Evolutionary conservation across 1,140 invertebrate genomes (phyloP).

Genomic region (Musca vetustissima): DNA sequence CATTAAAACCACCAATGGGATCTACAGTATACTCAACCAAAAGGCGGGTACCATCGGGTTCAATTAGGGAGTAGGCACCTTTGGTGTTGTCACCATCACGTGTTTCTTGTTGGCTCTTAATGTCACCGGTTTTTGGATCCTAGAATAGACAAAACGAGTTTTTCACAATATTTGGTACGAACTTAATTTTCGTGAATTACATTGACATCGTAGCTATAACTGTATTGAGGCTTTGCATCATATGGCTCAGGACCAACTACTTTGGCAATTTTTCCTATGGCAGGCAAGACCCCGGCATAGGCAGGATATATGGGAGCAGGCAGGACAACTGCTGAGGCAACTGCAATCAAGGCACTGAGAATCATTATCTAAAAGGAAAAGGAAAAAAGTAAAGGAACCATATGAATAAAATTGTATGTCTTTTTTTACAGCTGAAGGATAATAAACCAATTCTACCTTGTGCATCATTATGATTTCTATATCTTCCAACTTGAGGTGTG

Average conservation of each 20-base stretch:
- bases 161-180: too few species aligned
- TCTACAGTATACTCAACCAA: slow-evolving; percentile 62
- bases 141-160: slow-evolving; percentile 46
- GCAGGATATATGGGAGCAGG: slow-evolving; percentile 41
- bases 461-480: too few species aligned
- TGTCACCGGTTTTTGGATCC: slow-evolving; percentile 62
- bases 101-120: slow-evolving; percentile 62
- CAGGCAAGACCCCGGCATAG: slow-evolving; percentile 34
- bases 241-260: slow-evolving; percentile 58
- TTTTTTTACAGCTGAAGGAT: too few species aligned
- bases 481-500: not conserved
- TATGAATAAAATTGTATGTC: too few species aligned
- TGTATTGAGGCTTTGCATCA: slow-evolving; percentile 62
- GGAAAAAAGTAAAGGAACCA: too few species aligned
- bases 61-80: slow-evolving; percentile 61
- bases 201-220: slow-evolving; percentile 62
- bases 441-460: too few species aligned
- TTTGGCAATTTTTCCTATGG: slow-evolving; percentile 56
- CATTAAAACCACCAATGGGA: slow-evolving; percentile 60
- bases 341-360: slow-evolving; percentile 43
- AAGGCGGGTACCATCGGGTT: slow-evolving; percentile 61
- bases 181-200: too few species aligned
- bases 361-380: slow-evolving; percentile 34
- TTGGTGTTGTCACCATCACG: slow-evolving; percentile 62
- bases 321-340: slow-evolving; percentile 45